phyloP scores from a whole-genome alignment of 2,888 invertebrate genomes.

The Choreutis nemorana region DNA sequence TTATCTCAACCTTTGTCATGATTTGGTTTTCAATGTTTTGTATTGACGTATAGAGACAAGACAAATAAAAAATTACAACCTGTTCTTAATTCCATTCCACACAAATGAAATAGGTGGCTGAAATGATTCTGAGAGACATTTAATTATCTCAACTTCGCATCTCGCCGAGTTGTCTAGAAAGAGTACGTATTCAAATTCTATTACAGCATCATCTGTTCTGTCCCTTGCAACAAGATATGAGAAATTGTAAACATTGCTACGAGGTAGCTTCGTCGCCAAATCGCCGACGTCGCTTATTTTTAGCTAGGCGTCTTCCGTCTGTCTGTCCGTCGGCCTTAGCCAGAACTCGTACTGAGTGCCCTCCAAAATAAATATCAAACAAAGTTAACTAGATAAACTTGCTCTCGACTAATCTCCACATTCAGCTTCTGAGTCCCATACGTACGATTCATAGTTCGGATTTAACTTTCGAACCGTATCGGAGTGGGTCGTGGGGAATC shows the following conservation, averaged over 20 bases:
- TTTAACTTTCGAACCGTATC: constrained; percentile 37
- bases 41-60: too few species aligned
- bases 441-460: constrained; percentile 37
- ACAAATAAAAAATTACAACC: too few species aligned
- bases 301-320: constrained; percentile 55
- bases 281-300: constrained; percentile 52
- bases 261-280: constrained; percentile 55
- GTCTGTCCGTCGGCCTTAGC: constrained; percentile 40
- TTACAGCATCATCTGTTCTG: constrained; percentile 17
- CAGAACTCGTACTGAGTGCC: constrained; percentile 15
- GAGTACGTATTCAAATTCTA: too few species aligned
- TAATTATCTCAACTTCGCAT: too few species aligned
- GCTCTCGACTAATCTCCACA: constrained; percentile 3
- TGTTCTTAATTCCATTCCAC: too few species aligned
- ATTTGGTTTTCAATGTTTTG: too few species aligned
- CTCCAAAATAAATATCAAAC: constrained; percentile 13
- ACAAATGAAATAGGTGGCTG: too few species aligned
- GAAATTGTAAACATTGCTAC: constrained; percentile 52
- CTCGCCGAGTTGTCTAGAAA: too few species aligned
- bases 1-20: too few species aligned
- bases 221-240: constrained; percentile 28
- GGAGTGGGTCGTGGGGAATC: constrained; percentile 58
- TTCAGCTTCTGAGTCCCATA: constrained; percentile 6
- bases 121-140: too few species aligned
- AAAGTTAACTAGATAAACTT: background rate